A percentile compares a stretch with the other conserved stretches of the same genome.
These are phyloP conservation scores for Drosophila auraria DNA, from an alignment of 1,140 invertebrate species.

Conservation along the genomic window DNA sequence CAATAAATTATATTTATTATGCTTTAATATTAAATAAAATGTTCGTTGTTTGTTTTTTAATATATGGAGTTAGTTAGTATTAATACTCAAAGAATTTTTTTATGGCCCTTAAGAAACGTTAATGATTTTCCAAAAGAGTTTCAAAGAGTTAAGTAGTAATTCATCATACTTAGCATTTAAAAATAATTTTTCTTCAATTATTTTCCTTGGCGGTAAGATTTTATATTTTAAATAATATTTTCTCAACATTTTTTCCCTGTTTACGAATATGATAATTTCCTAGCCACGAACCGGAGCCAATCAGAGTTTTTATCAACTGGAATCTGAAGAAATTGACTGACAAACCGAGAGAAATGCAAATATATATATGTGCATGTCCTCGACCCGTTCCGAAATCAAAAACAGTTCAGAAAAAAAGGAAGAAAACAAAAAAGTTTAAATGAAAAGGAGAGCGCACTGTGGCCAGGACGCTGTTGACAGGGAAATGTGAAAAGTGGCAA, in stretches of 20 bases:
- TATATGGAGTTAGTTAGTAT: too few species aligned
- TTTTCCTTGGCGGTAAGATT: background rate
- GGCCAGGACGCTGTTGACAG: conserved; percentile 40
- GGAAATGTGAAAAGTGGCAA: conserved; percentile 71
- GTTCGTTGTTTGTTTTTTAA: too few species aligned
- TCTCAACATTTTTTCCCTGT: background rate
- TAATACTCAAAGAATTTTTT: too few species aligned
- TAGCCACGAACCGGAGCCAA: conserved; percentile 59
- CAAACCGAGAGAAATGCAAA: conserved; percentile 43
- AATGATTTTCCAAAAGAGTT: too few species aligned
- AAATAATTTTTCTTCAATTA: too few species aligned
- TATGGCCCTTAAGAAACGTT: too few species aligned
- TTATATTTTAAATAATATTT: background rate
- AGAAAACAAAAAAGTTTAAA: conserved; percentile 56
- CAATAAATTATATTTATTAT: too few species aligned
- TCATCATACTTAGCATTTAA: too few species aligned
- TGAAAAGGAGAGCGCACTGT: conserved; percentile 46
- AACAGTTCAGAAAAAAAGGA: conserved; percentile 44
- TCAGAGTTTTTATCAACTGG: conserved; percentile 84
- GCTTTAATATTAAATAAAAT: too few species aligned
- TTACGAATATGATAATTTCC: conserved; percentile 67
- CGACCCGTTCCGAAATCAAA: conserved; percentile 48
- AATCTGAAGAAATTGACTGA: conserved; percentile 78
- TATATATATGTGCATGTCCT: conserved; percentile 29
- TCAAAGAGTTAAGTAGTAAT: too few species aligned